phyloP scores from a whole-genome alignment of 2,888 invertebrate species.

The Lymantria monacha region DNA sequence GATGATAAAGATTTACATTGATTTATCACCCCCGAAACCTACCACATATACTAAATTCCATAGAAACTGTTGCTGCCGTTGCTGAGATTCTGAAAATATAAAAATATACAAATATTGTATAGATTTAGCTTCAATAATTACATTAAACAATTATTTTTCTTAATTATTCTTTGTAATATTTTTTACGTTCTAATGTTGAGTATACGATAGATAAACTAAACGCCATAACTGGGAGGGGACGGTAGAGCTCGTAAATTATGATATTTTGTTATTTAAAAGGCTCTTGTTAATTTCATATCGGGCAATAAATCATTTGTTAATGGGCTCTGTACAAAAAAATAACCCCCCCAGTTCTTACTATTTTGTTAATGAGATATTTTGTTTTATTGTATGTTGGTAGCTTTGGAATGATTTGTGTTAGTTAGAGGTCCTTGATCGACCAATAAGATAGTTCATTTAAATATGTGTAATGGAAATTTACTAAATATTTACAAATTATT shows the following conservation, averaged over 20 bases:
- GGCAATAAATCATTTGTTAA: conserved; percentile 50
- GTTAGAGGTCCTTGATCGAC: neutral
- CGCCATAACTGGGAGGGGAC: conserved; percentile 29
- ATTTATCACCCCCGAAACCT: too few species aligned
- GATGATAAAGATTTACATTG: too few species aligned
- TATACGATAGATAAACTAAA: neutral
- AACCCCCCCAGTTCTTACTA: conserved; percentile 22
- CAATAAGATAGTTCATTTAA: neutral
- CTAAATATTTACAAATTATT: too few species aligned
- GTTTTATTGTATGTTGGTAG: conserved; percentile 7
- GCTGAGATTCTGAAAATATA: too few species aligned
- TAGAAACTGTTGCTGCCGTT: too few species aligned
- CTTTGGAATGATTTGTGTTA: conserved; percentile 2
- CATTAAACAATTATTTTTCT: too few species aligned
- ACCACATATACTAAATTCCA: too few species aligned
- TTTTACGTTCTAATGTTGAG: too few species aligned
- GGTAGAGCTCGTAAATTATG: conserved; percentile 50
- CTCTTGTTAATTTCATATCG: conserved; percentile 55
- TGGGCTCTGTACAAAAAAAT: conserved; percentile 38
- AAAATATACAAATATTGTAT: too few species aligned
- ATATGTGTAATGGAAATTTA: too few species aligned
- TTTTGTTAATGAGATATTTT: conserved; percentile 33
- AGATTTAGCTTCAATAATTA: too few species aligned
- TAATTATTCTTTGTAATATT: too few species aligned
- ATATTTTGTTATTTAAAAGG: conserved; percentile 64